Evolutionary conservation across 1,140 invertebrate species (phyloP).

Genomic region (Rhyacophila brunnea): DNA sequence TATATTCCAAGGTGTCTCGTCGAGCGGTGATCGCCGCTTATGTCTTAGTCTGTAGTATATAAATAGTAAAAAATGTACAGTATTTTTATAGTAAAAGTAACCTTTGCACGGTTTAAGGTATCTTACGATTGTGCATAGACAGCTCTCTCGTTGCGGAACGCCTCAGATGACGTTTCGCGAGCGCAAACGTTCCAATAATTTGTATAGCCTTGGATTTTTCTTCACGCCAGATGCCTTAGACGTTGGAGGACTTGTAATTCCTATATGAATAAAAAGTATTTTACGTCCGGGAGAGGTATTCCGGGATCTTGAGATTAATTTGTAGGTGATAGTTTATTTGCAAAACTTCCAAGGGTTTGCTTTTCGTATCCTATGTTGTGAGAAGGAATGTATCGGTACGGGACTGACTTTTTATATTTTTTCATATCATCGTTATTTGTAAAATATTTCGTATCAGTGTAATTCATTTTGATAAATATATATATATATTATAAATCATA

Average conservation of each 20-base stretch:
- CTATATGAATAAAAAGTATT: slow-evolving; percentile 28
- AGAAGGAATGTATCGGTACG: slow-evolving; percentile 21
- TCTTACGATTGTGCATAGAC: neutral
- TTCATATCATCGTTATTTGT: slow-evolving; percentile 31
- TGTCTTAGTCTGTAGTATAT: slow-evolving; percentile 18
- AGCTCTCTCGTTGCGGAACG: neutral
- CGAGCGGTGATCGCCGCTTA: neutral
- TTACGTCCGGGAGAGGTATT: slow-evolving; percentile 21
- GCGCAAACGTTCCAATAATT: neutral
- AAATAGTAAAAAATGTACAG: slow-evolving; percentile 25
- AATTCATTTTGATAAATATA: slow-evolving; percentile 17
- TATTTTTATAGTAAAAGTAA: slow-evolving; percentile 26
- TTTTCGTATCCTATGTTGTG: slow-evolving; percentile 17
- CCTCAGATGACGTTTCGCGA: too few relatives aligned
- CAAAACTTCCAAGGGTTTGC: slow-evolving; percentile 15
- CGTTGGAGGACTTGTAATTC: slow-evolving; percentile 23
- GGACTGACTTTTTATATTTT: slow-evolving; percentile 23
- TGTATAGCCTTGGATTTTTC: neutral
- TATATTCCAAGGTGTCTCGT: slow-evolving; percentile 3
- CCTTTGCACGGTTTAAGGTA: slow-evolving; percentile 31
- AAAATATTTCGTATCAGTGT: slow-evolving; percentile 25
- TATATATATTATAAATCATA: slow-evolving; percentile 15
- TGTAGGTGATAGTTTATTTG: slow-evolving; percentile 17
- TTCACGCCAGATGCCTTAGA: slow-evolving; percentile 31
- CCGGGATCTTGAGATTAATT: slow-evolving; percentile 29